Percentiles rank a stretch among this genome's conserved stretches.
phyloP scores from a whole-genome alignment of 1,140 invertebrate species.

The Muscidifurax raptorellus region DNA sequence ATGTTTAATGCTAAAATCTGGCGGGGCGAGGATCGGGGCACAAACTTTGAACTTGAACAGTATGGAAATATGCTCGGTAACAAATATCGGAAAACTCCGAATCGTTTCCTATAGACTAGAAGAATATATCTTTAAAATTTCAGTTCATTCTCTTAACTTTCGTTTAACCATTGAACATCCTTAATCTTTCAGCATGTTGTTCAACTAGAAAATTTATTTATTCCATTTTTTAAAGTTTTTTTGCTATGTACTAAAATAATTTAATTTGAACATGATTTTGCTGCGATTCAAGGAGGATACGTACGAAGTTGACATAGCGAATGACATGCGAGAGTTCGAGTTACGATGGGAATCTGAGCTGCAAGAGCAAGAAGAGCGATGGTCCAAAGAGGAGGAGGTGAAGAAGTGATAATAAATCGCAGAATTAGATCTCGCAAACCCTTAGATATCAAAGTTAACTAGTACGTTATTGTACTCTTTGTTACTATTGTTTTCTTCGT shows the following conservation, averaged over 20 bases:
- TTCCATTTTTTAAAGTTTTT: not conserved
- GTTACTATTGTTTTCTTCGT: slow-evolving; percentile 42
- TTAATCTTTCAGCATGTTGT: too few relatives aligned
- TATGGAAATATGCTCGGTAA: too few relatives aligned
- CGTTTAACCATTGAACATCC: too few relatives aligned
- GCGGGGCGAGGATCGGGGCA: too few relatives aligned
- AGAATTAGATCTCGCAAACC: slow-evolving; percentile 15
- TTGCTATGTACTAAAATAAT: not conserved
- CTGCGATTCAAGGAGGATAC: slow-evolving; percentile 76
- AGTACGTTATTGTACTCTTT: slow-evolving; percentile 46
- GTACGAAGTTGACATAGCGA: slow-evolving; percentile 81
- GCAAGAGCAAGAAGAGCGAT: slow-evolving; percentile 81
- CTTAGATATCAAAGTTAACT: slow-evolving; percentile 48
- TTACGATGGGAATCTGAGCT: slow-evolving; percentile 81
- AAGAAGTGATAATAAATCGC: slow-evolving; percentile 67
- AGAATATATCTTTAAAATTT: not conserved
- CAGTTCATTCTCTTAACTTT: too few relatives aligned
- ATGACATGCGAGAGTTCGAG: slow-evolving; percentile 82
- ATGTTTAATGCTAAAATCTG: not conserved
- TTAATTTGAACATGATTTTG: not conserved
- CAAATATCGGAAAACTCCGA: too few relatives aligned
- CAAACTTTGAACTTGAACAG: not conserved
- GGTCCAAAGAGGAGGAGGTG: slow-evolving; percentile 79
- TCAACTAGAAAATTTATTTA: not conserved
- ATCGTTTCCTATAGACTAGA: too few relatives aligned